Evolutionary conservation across 2,797 vertebrate genomes (phyloP).

Genomic region (Podarcis lilfordi): DNA sequence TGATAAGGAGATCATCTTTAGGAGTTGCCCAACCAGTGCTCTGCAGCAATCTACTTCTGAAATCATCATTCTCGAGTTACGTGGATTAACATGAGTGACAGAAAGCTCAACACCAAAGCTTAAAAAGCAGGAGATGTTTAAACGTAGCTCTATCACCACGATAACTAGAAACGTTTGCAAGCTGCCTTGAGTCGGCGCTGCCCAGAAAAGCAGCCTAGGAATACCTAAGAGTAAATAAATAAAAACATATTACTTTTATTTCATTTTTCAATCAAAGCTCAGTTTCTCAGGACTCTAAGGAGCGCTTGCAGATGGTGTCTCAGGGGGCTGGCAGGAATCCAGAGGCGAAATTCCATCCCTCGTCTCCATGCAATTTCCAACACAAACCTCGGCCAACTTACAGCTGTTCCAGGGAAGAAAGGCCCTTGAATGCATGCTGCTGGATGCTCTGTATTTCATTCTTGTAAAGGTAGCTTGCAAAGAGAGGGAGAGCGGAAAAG

Average conservation of each 20-base stretch:
- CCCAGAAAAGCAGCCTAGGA: too few species aligned
- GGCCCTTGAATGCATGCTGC: constrained; percentile 68
- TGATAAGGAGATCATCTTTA: neutral
- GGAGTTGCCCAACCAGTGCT: neutral
- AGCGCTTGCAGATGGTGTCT: neutral
- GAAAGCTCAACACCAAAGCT: too few species aligned
- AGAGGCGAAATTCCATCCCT: neutral
- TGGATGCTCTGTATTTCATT: constrained; percentile 77
- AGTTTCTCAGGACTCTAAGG: neutral
- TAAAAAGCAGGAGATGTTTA: neutral
- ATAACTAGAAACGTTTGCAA: neutral
- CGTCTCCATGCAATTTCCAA: neutral
- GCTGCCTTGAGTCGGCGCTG: too few species aligned
- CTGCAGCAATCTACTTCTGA: neutral
- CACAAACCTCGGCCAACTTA: constrained; percentile 59
- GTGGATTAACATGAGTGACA: too few species aligned
- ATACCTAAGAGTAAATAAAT: too few species aligned
- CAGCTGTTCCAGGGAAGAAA: constrained; percentile 77
- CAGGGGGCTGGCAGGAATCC: neutral
- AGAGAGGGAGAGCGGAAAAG: constrained; percentile 30
- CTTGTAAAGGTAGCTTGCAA: constrained; percentile 77
- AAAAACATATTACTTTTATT: too few species aligned
- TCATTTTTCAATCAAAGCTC: too few species aligned
- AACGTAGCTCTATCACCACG: neutral
- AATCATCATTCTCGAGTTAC: neutral